Percentiles rank a stretch among this genome's conserved stretches.
Conservation (phyloP, 2,113 vertebrate species). For the Brienomyrus longianalis region DNA sequence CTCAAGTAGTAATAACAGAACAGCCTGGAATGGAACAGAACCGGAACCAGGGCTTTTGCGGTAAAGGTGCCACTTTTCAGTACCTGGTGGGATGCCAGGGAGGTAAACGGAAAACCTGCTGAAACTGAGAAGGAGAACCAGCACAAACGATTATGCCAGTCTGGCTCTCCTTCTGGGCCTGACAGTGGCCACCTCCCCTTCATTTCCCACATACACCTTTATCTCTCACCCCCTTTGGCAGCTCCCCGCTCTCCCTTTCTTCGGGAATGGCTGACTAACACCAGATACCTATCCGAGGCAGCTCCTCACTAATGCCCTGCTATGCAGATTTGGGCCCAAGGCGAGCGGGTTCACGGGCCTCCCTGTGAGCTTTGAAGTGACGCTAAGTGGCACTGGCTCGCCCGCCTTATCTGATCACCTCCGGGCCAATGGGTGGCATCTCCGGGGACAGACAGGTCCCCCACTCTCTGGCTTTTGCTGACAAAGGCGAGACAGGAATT, state of each 20-base stretch:
- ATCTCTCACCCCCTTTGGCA: neutral
- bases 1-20: neutral
- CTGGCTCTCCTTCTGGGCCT: neutral
- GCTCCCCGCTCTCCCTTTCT: neutral
- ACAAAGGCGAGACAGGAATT: neutral
- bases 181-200: neutral
- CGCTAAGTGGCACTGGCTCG: neutral
- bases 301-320: neutral
- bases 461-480: neutral
- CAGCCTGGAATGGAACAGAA: neutral
- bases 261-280: neutral
- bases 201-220: neutral
- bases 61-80: neutral
- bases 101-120: neutral
- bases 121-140: neutral
- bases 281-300: neutral
- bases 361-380: constrained; percentile 17
- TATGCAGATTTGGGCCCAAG: constrained; percentile 12
- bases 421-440: constrained; percentile 12
- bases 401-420: constrained; percentile 16
- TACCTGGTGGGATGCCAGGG: neutral
- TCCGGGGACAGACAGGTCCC: neutral
- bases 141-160: neutral
- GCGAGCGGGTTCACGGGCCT: neutral
- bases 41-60: neutral